phyloP scores from a whole-genome alignment of 1,140 invertebrate genomes.

The Euwallacea fornicatus region DNA sequence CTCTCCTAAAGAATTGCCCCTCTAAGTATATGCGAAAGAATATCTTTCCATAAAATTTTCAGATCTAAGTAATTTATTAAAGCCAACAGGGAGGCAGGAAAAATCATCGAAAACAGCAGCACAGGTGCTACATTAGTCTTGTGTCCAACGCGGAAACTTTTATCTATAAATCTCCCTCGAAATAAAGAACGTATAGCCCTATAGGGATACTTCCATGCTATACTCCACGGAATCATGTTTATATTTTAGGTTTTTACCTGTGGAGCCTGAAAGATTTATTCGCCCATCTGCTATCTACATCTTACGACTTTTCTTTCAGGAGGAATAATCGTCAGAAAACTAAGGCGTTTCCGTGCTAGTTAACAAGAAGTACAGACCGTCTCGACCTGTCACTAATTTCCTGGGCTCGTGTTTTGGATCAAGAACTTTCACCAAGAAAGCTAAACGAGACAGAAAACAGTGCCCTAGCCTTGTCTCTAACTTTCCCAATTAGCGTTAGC shows the following conservation, averaged over 20 bases:
- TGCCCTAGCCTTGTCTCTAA: neutral
- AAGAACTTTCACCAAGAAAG: conserved; percentile 11
- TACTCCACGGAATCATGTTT: conserved; percentile 39
- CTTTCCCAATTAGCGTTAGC: conserved; percentile 2
- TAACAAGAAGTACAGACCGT: conserved; percentile 20
- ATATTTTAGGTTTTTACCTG: conserved; percentile 41
- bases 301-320: no score
- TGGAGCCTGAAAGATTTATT: conserved; percentile 7
- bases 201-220: conserved; percentile 22
- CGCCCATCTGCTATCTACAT: no score
- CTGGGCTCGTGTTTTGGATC: conserved; percentile 9
- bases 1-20: no score
- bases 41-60: no score
- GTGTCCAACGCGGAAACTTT: conserved; percentile 35
- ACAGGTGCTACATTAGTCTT: conserved; percentile 40
- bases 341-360: conserved; percentile 21
- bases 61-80: no score
- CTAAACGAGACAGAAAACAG: conserved; percentile 9
- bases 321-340: neutral
- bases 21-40: no score
- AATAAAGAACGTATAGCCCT: conserved; percentile 40
- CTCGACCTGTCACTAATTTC: conserved; percentile 23
- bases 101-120: neutral
- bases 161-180: conserved; percentile 37
- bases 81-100: no score